Evolutionary conservation across 2,797 vertebrate species (phyloP).

Genomic region (Thripadectes ignobilis): DNA sequence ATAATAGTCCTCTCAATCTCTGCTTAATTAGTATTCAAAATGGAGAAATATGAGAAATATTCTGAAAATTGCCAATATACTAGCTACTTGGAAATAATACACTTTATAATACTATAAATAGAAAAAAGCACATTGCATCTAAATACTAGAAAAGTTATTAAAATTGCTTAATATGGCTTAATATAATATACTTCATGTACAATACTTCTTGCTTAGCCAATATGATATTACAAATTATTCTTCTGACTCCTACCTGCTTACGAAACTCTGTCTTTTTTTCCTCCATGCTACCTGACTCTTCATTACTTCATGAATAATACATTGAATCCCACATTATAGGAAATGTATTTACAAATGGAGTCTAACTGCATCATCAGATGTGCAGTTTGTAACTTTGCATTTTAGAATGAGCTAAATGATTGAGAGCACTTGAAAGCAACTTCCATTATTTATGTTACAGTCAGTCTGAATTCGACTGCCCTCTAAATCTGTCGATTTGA

Average conservation of each 20-base stretch:
- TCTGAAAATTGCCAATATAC: neutral
- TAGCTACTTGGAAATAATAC: neutral
- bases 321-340: neutral
- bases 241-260: neutral
- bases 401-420: constrained; percentile 29
- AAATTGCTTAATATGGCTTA: neutral
- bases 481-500: constrained; percentile 38
- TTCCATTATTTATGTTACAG: constrained; percentile 36
- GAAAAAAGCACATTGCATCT: neutral
- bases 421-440: neutral
- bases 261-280: neutral
- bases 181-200: neutral
- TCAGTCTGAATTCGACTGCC: constrained; percentile 4
- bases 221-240: neutral
- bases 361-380: neutral
- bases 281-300: neutral
- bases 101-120: neutral
- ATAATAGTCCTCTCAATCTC: neutral
- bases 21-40: neutral
- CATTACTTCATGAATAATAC: constrained; percentile 11
- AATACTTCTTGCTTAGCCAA: neutral
- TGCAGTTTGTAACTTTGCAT: neutral
- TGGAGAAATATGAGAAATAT: neutral
- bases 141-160: neutral
- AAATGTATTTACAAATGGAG: constrained; percentile 54